Percentiles rank a stretch among this genome's conserved stretches.
These are phyloP conservation scores for Adelges cooleyi DNA, from an alignment of 1,140 invertebrate genomes.

Conservation along the genomic window DNA sequence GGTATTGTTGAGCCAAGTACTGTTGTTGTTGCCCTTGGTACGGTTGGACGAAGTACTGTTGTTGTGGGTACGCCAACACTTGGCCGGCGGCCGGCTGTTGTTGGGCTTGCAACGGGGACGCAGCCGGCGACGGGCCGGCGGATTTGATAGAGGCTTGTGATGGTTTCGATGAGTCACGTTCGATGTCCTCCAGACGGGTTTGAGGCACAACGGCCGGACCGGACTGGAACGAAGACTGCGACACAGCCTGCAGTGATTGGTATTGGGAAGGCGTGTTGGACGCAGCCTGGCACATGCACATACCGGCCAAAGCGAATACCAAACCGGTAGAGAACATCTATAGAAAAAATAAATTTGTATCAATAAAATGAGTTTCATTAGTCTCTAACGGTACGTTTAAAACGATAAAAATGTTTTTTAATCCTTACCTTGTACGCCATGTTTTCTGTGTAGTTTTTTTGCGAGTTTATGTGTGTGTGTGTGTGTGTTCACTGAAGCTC, in stretches of 20 bases:
- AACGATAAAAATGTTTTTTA: background rate
- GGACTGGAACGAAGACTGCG: background rate
- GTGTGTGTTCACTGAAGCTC: background rate
- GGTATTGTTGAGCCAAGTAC: background rate
- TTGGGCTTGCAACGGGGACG: background rate
- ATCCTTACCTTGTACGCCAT: conserved; percentile 9
- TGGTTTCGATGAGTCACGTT: background rate
- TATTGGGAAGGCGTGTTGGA: background rate
- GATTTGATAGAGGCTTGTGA: background rate
- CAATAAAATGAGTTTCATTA: background rate
- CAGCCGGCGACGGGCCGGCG: background rate
- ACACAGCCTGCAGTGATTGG: background rate
- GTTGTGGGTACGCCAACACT: background rate
- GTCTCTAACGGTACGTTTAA: background rate
- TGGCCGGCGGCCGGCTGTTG: background rate
- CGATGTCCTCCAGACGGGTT: conserved; percentile 10
- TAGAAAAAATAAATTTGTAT: background rate
- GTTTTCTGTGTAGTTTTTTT: no score
- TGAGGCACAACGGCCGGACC: background rate
- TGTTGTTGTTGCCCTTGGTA: conserved; percentile 3
- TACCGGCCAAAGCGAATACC: background rate
- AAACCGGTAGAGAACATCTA: background rate
- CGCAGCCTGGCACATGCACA: background rate
- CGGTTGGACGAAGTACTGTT: background rate
- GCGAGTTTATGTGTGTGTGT: background rate